Evolutionary conservation across 2,113 vertebrate genomes (phyloP).

Genomic region (Murina feae): DNA sequence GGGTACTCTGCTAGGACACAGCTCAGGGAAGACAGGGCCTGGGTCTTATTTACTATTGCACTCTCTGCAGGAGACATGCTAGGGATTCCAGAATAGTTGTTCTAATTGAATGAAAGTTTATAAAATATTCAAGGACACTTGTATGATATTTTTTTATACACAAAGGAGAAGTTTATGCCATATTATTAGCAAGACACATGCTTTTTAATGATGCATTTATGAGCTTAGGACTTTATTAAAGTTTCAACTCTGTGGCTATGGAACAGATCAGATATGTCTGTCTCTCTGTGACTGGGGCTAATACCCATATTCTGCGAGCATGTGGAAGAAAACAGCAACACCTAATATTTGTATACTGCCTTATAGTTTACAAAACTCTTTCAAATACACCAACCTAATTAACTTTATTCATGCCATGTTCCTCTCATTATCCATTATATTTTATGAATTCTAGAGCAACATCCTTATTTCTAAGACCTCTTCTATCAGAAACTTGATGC

Average conservation of each 20-base stretch:
- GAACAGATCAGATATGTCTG: neutral
- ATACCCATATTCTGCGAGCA: neutral
- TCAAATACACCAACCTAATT: neutral
- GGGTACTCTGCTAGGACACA: neutral
- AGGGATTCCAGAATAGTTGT: neutral
- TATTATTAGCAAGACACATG: neutral
- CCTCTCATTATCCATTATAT: neutral
- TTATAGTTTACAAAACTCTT: neutral
- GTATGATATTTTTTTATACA: neutral
- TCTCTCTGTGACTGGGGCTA: neutral
- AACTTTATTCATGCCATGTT: neutral
- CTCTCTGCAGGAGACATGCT: neutral
- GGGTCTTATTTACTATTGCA: neutral
- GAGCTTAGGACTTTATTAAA: neutral
- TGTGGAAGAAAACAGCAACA: neutral
- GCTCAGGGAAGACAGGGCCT: neutral
- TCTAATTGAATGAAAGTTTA: neutral
- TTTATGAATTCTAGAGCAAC: neutral
- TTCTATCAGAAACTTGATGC: neutral
- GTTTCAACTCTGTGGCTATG: neutral
- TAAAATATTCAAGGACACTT: neutral
- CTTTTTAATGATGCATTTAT: too few species aligned
- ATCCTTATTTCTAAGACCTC: neutral
- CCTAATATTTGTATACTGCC: neutral
- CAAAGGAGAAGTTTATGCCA: neutral